Evolutionary conservation across 2,888 invertebrate genomes (phyloP).

Genomic region (Cryptocephalus moraei): DNA sequence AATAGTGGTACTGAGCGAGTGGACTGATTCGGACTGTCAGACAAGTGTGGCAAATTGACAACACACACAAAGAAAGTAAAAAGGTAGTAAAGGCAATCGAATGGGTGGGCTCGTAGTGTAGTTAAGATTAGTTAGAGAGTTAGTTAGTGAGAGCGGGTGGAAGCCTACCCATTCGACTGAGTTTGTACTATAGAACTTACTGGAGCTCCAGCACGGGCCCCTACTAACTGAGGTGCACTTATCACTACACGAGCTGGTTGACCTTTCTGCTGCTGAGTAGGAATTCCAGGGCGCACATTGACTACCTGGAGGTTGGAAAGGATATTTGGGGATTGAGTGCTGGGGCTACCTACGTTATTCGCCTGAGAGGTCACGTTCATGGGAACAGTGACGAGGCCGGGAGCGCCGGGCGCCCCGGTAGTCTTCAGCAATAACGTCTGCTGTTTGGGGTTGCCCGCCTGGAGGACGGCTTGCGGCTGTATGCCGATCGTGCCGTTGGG

Average conservation of each 20-base stretch:
- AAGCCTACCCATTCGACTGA: constrained; percentile 22
- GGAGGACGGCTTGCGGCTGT: constrained; percentile 34
- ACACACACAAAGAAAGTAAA: constrained; percentile 13
- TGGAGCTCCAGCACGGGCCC: constrained; percentile 70
- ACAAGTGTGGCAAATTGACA: constrained; percentile 8
- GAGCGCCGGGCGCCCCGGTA: constrained; percentile 33
- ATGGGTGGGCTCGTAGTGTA: constrained; percentile 15
- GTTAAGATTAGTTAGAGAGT: too few species aligned
- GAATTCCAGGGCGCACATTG: constrained; percentile 69
- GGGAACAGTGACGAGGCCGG: constrained; percentile 53
- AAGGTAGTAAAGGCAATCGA: constrained; percentile 5
- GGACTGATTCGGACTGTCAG: constrained; percentile 5
- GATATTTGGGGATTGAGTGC: constrained; percentile 35
- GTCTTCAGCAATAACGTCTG: constrained; percentile 38
- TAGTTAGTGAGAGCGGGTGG: too few species aligned
- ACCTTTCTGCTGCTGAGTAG: constrained; percentile 62
- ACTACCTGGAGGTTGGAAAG: constrained; percentile 69
- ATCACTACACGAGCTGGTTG: constrained; percentile 77
- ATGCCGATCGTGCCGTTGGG: constrained; percentile 63
- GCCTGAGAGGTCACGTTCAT: constrained; percentile 50
- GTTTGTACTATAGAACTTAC: constrained; percentile 44
- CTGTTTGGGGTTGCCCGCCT: constrained; percentile 33
- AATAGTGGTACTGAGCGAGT: too few species aligned
- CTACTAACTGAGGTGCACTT: constrained; percentile 68
- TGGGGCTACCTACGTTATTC: constrained; percentile 38